Evolutionary conservation across 1,140 invertebrate genomes (phyloP), one percentile per base, ranked within the genome.

Genomic region (Bombus confusus): DNA sequence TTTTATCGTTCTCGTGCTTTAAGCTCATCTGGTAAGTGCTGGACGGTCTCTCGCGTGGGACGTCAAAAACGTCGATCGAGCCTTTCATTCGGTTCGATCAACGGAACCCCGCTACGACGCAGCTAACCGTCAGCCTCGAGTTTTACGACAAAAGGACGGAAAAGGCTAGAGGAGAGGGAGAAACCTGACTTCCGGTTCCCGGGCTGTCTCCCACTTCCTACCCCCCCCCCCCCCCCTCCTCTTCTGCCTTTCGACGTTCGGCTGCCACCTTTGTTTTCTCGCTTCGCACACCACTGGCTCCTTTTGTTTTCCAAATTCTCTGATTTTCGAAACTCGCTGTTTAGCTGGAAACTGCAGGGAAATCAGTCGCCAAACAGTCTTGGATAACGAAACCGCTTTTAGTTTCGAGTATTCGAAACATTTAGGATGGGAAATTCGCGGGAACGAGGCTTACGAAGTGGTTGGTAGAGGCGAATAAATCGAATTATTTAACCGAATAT

Each of bases 1-100:
- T 87, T 90, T 90, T 90, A 90, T 89, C 85, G 77, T 83, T 71
- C 74, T 78, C 73, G 77, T 78, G 89, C 76, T 90, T 89, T 89
- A 85, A 81, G 74, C 85, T 90, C 88, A 85, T 90, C 88, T 85
- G 72, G 85, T 90, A 87, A 90, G 85, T 89, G 81, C 73, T 74
- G 74, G 72, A 47, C 64, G 31, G 6, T 57, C 47, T 47, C 76
- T 57, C 52, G 83, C 76, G 31, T 72, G 79, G 59, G 64, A 90
- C 74, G 83, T 87, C 86, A 86, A 87, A 90, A 90, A 86, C 68
- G 80, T 87, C 81, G 81, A 87, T 90, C 77, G 80, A 85, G 74
- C 64, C 80, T 86, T 77, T 83, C 64, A 79, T 87, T 78, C 62
- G 39, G 76, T 85, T 85, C 82, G 80, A 86, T 86, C 80, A 83